Evolutionary conservation across 2,888 invertebrate genomes (phyloP).

Genomic region (Nowickia ferox): DNA sequence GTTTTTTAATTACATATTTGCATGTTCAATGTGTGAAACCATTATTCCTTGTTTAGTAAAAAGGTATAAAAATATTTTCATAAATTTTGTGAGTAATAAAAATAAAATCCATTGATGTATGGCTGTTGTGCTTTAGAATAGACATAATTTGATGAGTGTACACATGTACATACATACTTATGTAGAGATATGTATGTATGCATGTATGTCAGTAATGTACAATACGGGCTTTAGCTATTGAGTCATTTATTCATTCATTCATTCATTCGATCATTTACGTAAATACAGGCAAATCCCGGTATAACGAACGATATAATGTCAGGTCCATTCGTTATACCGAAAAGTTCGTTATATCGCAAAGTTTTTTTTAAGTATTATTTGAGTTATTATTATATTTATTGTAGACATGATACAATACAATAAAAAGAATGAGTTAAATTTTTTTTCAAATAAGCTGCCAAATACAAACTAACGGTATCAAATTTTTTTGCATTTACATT

Average conservation of each 20-base stretch:
- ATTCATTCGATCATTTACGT: conserved; percentile 22
- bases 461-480: too few species aligned
- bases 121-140: not conserved
- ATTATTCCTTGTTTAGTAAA: not conserved
- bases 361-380: too few species aligned
- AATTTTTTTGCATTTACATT: too few species aligned
- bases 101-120: not conserved
- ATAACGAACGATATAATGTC: too few species aligned
- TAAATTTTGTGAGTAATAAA: not conserved
- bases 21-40: not conserved
- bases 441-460: too few species aligned
- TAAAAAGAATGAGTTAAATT: too few species aligned
- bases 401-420: too few species aligned
- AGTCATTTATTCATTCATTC: conserved; percentile 23
- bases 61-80: not conserved
- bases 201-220: not conserved
- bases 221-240: conserved; percentile 6
- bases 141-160: not conserved
- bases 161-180: not conserved
- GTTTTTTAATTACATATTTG: too few species aligned
- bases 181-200: not conserved
- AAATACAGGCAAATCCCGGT: too few species aligned
- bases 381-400: too few species aligned
- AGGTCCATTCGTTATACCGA: too few species aligned
- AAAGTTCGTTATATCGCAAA: too few species aligned